Conservation (phyloP, 1,140 invertebrate genomes). For the Araneus ventricosus region DNA sequence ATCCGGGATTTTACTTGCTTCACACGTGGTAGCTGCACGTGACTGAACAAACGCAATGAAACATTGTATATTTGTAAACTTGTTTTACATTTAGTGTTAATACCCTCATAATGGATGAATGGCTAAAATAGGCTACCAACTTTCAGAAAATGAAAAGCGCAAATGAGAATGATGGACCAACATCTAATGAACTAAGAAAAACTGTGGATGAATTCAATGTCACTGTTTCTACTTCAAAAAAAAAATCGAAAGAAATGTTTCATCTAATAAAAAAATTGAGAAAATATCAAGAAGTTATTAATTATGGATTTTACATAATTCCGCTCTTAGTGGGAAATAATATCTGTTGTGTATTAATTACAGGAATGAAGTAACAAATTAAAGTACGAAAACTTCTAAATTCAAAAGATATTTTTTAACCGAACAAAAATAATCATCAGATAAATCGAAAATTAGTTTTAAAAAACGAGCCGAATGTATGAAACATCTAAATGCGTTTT, state of each 20-base stretch:
- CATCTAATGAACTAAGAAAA: background rate
- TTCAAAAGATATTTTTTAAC: background rate
- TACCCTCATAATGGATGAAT: constrained; percentile 37
- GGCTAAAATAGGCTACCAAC: constrained; percentile 17
- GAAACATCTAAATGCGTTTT: background rate
- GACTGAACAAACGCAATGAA: background rate
- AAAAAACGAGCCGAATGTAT: background rate
- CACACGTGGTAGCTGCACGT: background rate
- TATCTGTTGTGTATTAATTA: background rate
- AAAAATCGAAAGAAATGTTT: background rate
- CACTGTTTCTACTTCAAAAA: constrained; percentile 7
- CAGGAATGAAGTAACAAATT: background rate
- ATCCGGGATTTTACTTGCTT: background rate
- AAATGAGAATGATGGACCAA: constrained; percentile 39
- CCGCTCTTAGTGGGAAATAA: background rate
- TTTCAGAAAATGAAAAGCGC: background rate
- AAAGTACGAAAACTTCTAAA: background rate
- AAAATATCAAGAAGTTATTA: background rate
- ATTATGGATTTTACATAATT: background rate
- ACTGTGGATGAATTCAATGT: background rate
- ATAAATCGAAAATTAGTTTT: background rate
- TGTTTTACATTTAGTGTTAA: constrained; percentile 56
- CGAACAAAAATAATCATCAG: background rate
- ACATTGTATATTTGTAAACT: background rate
- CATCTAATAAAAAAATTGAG: background rate